Evolutionary conservation across 2,113 vertebrate species (phyloP).

Genomic region (Pluvianellus socialis): DNA sequence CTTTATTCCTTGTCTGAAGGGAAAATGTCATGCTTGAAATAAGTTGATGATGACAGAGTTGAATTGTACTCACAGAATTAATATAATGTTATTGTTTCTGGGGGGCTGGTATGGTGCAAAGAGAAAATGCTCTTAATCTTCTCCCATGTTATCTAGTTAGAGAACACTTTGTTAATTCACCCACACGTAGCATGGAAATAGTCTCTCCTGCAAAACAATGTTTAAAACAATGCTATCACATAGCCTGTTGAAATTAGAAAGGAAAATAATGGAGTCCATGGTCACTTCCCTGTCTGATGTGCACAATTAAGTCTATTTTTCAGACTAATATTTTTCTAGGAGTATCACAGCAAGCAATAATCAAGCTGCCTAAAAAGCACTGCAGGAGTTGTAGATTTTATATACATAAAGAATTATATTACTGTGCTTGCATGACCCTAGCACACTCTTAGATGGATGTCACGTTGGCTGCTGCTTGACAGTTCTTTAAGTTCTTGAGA

Average conservation of each 20-base stretch:
- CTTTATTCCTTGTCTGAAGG: background rate
- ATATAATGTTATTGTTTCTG: background rate
- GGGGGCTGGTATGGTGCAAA: background rate
- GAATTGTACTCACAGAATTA: background rate
- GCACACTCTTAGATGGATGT: background rate
- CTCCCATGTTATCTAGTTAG: background rate
- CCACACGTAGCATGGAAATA: background rate
- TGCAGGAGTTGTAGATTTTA: background rate
- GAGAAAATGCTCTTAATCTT: background rate
- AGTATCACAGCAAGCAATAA: background rate
- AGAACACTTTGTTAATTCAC: background rate
- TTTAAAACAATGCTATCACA: background rate
- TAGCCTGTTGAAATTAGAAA: background rate
- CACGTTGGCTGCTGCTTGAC: background rate
- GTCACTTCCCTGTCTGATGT: background rate
- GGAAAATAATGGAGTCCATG: background rate
- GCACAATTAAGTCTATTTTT: background rate
- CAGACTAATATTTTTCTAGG: background rate
- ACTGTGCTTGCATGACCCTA: background rate
- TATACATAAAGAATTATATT: background rate
- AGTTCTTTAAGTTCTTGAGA: background rate
- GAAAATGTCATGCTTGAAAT: background rate
- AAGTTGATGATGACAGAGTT: background rate
- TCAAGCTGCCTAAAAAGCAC: background rate
- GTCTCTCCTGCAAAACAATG: background rate